A percentile compares a stretch with the other conserved stretches of the same genome.
These are phyloP conservation scores for Carettochelys insculpta DNA, from an alignment of 2,113 vertebrate species.

Conservation along the genomic window DNA sequence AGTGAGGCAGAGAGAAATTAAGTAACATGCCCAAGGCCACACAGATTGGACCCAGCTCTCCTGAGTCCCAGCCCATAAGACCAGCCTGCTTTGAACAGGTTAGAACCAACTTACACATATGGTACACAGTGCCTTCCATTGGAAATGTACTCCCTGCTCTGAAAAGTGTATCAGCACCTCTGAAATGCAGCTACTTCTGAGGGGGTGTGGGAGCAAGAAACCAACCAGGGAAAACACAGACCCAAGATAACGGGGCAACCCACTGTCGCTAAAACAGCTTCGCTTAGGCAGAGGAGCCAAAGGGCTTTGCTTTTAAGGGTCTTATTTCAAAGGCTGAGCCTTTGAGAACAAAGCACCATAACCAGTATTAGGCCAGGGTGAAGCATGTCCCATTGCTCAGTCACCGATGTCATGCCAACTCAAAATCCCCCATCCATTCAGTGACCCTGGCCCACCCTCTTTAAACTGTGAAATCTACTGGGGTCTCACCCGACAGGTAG, in stretches of 20 bases:
- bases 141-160: neutral
- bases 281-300: neutral
- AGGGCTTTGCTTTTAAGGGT: neutral
- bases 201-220: neutral
- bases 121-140: neutral
- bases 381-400: neutral
- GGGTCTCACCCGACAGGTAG: neutral
- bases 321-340: neutral
- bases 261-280: neutral
- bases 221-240: neutral
- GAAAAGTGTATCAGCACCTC: neutral
- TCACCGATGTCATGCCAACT: neutral
- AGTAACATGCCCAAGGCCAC: neutral
- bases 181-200: neutral
- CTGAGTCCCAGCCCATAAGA: neutral
- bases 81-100: neutral
- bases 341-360: neutral
- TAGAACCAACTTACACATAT: neutral
- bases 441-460: neutral
- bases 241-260: neutral
- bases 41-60: neutral
- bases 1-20: neutral
- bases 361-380: neutral
- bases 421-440: neutral
- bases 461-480: neutral